Evolutionary conservation across 2,888 invertebrate species (phyloP).

Genomic region (Erebia epiphron): DNA sequence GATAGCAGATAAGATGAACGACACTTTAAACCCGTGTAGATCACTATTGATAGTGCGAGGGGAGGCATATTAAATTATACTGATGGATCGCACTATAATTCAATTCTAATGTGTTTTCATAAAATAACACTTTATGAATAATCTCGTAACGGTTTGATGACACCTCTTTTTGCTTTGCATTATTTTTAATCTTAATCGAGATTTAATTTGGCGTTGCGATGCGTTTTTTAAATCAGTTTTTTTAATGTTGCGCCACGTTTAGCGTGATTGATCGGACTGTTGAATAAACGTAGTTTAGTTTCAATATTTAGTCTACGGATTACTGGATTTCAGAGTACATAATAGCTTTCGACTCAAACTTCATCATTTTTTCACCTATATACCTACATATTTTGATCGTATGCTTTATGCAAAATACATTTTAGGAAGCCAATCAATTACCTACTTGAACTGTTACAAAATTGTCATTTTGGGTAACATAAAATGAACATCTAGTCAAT

Average conservation of each 20-base stretch:
- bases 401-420: too few relatives aligned
- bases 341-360: background rate
- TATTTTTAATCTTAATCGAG: slow-evolving; percentile 44
- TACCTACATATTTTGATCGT: too few relatives aligned
- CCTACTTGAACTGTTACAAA: too few relatives aligned
- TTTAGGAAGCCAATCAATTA: too few relatives aligned
- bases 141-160: slow-evolving; percentile 50
- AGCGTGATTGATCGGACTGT: slow-evolving; percentile 32
- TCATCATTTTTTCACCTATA: too few relatives aligned
- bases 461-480: too few relatives aligned
- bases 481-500: too few relatives aligned
- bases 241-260: slow-evolving; percentile 17
- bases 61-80: slow-evolving; percentile 73
- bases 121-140: slow-evolving; percentile 64
- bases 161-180: slow-evolving; percentile 28
- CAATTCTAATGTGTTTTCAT: slow-evolving; percentile 80
- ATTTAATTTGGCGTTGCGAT: slow-evolving; percentile 45
- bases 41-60: slow-evolving; percentile 53
- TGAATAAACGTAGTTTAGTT: slow-evolving; percentile 21
- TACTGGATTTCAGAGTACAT: slow-evolving; percentile 6
- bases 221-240: slow-evolving; percentile 23
- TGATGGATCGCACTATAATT: slow-evolving; percentile 78
- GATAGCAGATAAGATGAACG: slow-evolving; percentile 70
- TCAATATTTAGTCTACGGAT: slow-evolving; percentile 17
- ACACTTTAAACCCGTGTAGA: slow-evolving; percentile 68